Evolutionary conservation across 2,888 invertebrate species (phyloP), one percentile per base, ranked within the genome.

Genomic region (Phorcus lineatus): DNA sequence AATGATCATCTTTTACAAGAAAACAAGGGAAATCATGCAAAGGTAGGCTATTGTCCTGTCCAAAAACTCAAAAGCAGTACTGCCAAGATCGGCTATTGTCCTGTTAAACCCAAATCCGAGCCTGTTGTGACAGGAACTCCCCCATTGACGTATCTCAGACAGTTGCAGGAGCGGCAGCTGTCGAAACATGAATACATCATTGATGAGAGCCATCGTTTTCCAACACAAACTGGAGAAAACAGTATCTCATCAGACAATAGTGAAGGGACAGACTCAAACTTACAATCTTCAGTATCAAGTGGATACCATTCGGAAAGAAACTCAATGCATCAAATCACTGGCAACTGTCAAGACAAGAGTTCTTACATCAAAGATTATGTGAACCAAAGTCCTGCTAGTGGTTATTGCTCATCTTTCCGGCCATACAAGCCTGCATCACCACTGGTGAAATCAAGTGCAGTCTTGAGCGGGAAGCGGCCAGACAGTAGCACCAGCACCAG

Each of bases 401-500:
- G 85, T 78, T 74, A 83, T 6, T 79, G 81, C 36, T 81, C 84
- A n/a, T 78, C 80, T 17, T 83, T 80, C 40, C 80, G 82, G 16
- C 52, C 79, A 16, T 77, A 70, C 16, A 55, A 78, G 13, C 85
- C 85, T 24, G 55, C 79, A 7, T 74, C 82, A 19, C 85, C 85
- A 4, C 55, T 83, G 28, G 80, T 85, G 6, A 78, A 78, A 55
- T 84, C 83, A 2, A 83, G 79, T 67, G 86, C 86, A 11, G 55
- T 84, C 24, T 80, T 81, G 62, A 79, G 78, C 24, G 1, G 47
- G 7, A 47, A 13, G 7, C 87, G 90, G n/a, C 90, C 90, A 13
- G 90, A 90, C 40, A 90, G 90, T 80, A 85, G 87, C 31, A 88
- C 88, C 76, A 90, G 90, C 79, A 85, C 88, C 22, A 90, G 90